phyloP scores from a whole-genome alignment of 2,888 invertebrate genomes.

The Drosophila bunnanda region DNA sequence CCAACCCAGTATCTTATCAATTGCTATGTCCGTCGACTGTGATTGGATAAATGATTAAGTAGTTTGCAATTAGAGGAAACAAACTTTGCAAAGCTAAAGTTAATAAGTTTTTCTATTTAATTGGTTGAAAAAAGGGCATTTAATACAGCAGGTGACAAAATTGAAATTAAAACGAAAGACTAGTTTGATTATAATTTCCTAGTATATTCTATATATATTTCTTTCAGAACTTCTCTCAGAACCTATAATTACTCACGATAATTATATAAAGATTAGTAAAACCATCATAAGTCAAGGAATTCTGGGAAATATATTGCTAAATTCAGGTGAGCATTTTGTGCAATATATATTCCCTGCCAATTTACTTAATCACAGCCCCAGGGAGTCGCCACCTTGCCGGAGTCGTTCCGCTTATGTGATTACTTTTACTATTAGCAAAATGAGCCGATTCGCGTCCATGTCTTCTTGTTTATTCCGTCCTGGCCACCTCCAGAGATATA shows the following conservation, averaged over 20 bases:
- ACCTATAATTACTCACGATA: not conserved
- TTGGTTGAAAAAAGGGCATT: not conserved
- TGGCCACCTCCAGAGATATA: slow-evolving; percentile 6
- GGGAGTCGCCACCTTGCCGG: not conserved
- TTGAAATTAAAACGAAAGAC: too few relatives aligned
- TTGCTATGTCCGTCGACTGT: slow-evolving; percentile 38
- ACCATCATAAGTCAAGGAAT: not conserved
- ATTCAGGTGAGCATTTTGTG: not conserved
- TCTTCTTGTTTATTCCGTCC: slow-evolving; percentile 7
- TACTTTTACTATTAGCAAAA: slow-evolving; percentile 44
- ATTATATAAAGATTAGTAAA: not conserved
- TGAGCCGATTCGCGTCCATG: slow-evolving; percentile 13
- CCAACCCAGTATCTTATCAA: slow-evolving; percentile 10
- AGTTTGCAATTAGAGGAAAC: slow-evolving; percentile 54
- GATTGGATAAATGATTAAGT: slow-evolving; percentile 67
- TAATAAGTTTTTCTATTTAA: slow-evolving; percentile 30
- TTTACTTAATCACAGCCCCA: slow-evolving; percentile 26
- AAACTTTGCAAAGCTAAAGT: slow-evolving; percentile 5
- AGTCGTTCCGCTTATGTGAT: slow-evolving; percentile 42
- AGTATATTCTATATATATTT: not conserved
- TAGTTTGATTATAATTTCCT: too few relatives aligned
- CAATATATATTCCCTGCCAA: slow-evolving; percentile 14
- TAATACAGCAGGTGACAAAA: not conserved
- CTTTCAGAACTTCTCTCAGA: too few relatives aligned
- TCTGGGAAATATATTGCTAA: slow-evolving; percentile 2